Percentiles rank a stretch among this genome's conserved stretches.
Conservation (phyloP, 2,888 invertebrate species). For the Phragmatobia fuliginosa region DNA sequence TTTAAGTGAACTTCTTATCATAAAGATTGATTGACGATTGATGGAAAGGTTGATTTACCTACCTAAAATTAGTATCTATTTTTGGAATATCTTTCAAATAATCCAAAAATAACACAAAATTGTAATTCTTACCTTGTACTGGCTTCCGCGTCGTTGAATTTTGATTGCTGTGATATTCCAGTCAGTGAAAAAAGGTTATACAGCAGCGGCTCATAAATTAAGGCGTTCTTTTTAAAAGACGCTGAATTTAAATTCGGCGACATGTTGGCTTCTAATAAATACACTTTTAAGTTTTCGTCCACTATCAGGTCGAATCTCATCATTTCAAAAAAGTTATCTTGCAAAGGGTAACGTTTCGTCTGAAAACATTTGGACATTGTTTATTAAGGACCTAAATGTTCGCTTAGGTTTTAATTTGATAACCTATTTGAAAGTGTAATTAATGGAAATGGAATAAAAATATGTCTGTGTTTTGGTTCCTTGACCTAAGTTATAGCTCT, state of each 20-base stretch:
- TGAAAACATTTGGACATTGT: conserved; percentile 47
- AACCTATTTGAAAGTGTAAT: conserved; percentile 7
- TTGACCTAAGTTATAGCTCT: background rate
- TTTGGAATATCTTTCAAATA: background rate
- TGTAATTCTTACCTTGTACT: conserved; percentile 42
- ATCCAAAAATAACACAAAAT: background rate
- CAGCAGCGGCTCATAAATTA: conserved; percentile 97
- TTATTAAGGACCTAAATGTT: conserved; percentile 6
- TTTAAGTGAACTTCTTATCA: background rate
- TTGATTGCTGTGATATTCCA: conserved; percentile 86
- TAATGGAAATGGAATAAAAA: conserved; percentile 18
- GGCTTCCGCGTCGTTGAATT: conserved; percentile 47
- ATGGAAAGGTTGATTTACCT: background rate
- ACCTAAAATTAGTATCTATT: background rate
- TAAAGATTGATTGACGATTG: background rate
- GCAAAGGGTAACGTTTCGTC: conserved; percentile 81
- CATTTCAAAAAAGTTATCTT: conserved; percentile 95
- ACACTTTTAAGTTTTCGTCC: conserved; percentile 94
- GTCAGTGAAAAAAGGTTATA: conserved; percentile 93
- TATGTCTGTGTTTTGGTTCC: background rate
- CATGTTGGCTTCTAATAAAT: conserved; percentile 98
- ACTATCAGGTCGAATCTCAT: conserved; percentile 97
- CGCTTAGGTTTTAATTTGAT: background rate
- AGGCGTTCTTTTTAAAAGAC: conserved; percentile 94
- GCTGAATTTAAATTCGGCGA: conserved; percentile 98